Evolutionary conservation across 2,888 invertebrate species (phyloP).

Genomic region (Dolichomitus sp.): DNA sequence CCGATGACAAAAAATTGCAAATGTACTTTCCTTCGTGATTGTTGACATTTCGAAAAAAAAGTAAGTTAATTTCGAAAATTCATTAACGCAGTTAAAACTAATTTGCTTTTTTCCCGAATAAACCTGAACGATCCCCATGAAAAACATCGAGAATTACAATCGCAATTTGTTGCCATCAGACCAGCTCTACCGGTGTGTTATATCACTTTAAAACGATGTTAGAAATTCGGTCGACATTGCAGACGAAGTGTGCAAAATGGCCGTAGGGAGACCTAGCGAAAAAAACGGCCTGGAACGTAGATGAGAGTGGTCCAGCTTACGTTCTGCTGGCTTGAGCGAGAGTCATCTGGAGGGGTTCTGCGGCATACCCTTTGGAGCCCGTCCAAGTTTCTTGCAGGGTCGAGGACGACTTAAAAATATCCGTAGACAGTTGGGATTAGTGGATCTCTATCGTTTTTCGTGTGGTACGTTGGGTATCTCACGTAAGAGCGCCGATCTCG

Average conservation of each 20-base stretch:
- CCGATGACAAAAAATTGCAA: too few relatives aligned
- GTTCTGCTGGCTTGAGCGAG: slow-evolving; percentile 42
- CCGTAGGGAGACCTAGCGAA: slow-evolving; percentile 1
- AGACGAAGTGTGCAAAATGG: slow-evolving; percentile 6
- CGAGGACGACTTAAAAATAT: slow-evolving; percentile 73
- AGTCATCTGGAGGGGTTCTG: slow-evolving; percentile 37
- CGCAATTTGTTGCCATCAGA: slow-evolving; percentile 1
- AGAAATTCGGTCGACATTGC: slow-evolving; percentile 30
- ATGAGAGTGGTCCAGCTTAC: slow-evolving; percentile 49
- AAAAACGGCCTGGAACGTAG: slow-evolving; percentile 40
- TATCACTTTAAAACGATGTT: slow-evolving; percentile 20
- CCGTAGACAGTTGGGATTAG: slow-evolving; percentile 75
- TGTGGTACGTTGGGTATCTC: slow-evolving; percentile 40
- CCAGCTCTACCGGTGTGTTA: slow-evolving; percentile 1
- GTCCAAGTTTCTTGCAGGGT: slow-evolving; percentile 80
- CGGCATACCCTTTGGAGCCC: slow-evolving; percentile 72
- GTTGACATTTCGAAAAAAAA: not conserved
- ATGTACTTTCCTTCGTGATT: too few relatives aligned
- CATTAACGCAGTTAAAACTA: not conserved
- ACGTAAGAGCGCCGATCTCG: slow-evolving; percentile 12
- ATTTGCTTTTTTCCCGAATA: not conserved
- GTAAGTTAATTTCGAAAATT: not conserved
- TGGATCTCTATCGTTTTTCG: slow-evolving; percentile 74
- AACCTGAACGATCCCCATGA: not conserved
- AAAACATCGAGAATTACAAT: not conserved